These are phyloP conservation scores for Neoaliturus tenellus DNA, from an alignment of 2,888 invertebrate genomes.

Conservation along the genomic window DNA sequence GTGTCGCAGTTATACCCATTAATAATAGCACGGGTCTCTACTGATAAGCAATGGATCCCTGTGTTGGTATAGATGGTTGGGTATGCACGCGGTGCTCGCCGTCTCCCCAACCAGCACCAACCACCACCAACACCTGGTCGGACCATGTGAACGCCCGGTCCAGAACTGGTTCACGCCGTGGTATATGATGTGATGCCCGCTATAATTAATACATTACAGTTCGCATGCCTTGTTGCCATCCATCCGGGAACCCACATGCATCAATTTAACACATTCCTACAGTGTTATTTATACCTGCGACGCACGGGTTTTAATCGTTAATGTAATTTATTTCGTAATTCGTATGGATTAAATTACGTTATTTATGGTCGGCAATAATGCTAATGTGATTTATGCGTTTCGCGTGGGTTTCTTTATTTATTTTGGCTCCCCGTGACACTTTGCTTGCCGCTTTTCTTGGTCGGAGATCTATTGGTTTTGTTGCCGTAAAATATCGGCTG, in stretches of 20 bases:
- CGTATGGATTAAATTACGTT: slow-evolving; percentile 47
- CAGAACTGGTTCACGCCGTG: slow-evolving; percentile 15
- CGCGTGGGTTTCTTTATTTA: slow-evolving; percentile 45
- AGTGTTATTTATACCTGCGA: slow-evolving; percentile 15
- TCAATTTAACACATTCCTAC: slow-evolving; percentile 45
- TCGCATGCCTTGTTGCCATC: slow-evolving; percentile 43
- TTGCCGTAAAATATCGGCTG: not conserved
- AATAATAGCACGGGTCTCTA: too few relatives aligned
- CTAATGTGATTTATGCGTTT: slow-evolving; percentile 37
- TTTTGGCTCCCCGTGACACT: slow-evolving; percentile 26
- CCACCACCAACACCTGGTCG: not conserved
- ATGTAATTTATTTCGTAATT: slow-evolving; percentile 43
- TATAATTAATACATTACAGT: slow-evolving; percentile 41
- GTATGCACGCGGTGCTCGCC: too few relatives aligned
- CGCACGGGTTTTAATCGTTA: slow-evolving; percentile 47
- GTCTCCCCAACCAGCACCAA: not conserved
- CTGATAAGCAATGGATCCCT: too few relatives aligned
- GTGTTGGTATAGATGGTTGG: too few relatives aligned
- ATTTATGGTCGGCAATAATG: slow-evolving; percentile 41
- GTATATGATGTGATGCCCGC: slow-evolving; percentile 14
- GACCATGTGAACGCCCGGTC: not conserved
- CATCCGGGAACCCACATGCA: slow-evolving; percentile 14
- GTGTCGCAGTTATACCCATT: too few relatives aligned
- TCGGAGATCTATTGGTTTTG: slow-evolving; percentile 2
- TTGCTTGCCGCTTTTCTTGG: not conserved